Evolutionary conservation across 2,113 vertebrate species (phyloP).

Genomic region (Upupa epops): DNA sequence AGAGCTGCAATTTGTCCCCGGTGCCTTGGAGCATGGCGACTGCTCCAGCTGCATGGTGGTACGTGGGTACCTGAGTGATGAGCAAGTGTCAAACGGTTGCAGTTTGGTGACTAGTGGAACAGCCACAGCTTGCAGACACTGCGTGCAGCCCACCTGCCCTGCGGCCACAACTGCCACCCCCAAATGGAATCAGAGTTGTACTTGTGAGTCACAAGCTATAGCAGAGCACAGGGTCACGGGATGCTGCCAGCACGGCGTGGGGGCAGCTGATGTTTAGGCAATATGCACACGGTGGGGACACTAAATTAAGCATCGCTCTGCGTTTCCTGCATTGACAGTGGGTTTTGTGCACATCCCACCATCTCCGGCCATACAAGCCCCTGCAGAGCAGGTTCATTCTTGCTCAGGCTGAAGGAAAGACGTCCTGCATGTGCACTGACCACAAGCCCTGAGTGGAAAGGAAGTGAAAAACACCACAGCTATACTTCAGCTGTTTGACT

Average conservation of each 20-base stretch:
- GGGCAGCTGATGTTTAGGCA: not conserved
- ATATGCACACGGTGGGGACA: rapidly evolving
- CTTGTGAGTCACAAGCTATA: not conserved
- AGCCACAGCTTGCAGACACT: rapidly evolving
- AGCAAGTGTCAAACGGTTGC: not conserved
- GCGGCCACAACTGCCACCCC: rapidly evolving
- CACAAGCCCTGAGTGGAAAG: not conserved
- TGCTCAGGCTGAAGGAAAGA: rapidly evolving
- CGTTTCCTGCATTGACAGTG: not conserved
- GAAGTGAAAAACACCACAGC: not conserved
- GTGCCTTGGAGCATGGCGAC: rapidly evolving
- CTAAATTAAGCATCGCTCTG: not conserved
- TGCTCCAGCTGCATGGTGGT: not conserved
- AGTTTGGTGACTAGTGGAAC: not conserved
- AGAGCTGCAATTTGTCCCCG: not conserved
- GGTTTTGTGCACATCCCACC: not conserved
- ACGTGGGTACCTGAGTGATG: not conserved
- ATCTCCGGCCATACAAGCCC: not conserved
- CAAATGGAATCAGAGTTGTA: not conserved
- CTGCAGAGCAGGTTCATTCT: not conserved
- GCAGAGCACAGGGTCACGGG: rapidly evolving
- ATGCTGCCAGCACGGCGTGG: not conserved
- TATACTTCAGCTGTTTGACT: not conserved
- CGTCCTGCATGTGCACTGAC: not conserved
- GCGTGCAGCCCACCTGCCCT: not conserved